Conservation (phyloP, 2,888 invertebrate species). For the Oxyscelio sp. region DNA sequence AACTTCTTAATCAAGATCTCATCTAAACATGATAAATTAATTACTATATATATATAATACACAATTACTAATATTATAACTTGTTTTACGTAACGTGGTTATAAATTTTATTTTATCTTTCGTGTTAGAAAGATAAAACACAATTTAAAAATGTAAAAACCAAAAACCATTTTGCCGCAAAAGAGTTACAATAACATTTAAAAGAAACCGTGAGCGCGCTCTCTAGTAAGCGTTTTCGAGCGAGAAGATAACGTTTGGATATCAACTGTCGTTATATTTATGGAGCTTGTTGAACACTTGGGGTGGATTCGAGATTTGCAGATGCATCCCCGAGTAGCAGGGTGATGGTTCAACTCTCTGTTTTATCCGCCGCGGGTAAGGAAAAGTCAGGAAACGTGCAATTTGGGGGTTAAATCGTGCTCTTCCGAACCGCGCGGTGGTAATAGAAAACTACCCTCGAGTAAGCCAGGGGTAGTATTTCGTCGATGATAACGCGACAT, state of each 20-base stretch:
- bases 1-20: too few species aligned
- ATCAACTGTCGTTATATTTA: slow-evolving; percentile 69
- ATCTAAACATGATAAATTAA: too few species aligned
- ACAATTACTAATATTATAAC: too few species aligned
- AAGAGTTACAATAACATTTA: too few species aligned
- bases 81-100: too few species aligned
- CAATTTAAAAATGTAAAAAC: too few species aligned
- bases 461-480: slow-evolving; percentile 24
- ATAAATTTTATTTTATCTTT: too few species aligned
- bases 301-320: slow-evolving; percentile 36
- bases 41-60: too few species aligned
- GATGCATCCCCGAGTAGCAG: slow-evolving; percentile 53
- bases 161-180: too few species aligned
- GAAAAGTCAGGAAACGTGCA: slow-evolving; percentile 25
- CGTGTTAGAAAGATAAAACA: too few species aligned
- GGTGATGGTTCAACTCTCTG: slow-evolving; percentile 78
- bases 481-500: slow-evolving; percentile 24
- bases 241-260: slow-evolving; percentile 3
- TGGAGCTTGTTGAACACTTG: slow-evolving; percentile 15
- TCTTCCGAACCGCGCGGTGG: slow-evolving; percentile 83
- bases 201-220: too few species aligned
- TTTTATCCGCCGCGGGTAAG: slow-evolving; percentile 83
- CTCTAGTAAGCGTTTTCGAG: neutral
- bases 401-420: slow-evolving; percentile 49
- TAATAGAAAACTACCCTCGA: slow-evolving; percentile 76